These are phyloP conservation scores for Hoplostethus mediterraneus DNA, from an alignment of 2,797 vertebrate species.

Conservation along the genomic window DNA sequence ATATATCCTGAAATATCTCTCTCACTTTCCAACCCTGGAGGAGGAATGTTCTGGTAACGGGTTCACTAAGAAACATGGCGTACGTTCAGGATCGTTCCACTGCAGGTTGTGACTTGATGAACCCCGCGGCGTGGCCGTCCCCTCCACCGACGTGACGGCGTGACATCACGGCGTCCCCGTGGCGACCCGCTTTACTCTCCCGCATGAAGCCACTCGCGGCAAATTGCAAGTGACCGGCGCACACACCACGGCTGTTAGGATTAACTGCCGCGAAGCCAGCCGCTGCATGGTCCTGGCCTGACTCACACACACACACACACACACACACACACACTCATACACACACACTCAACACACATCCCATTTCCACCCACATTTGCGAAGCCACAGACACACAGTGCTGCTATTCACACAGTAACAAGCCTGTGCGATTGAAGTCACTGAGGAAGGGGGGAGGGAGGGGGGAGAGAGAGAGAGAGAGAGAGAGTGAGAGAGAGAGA, in stretches of 20 bases:
- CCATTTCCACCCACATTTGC: constrained; percentile 12
- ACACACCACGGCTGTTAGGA: constrained; percentile 53
- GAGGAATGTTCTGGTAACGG: not conserved
- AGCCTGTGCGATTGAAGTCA: not conserved
- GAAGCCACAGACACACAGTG: constrained; percentile 26
- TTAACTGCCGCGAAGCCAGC: constrained; percentile 44
- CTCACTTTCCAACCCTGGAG: too few species aligned
- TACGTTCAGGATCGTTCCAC: too few species aligned
- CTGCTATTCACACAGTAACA: not conserved
- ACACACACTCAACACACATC: constrained; percentile 5
- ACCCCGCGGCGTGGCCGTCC: not conserved
- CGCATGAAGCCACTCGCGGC: constrained; percentile 49
- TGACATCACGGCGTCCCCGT: not conserved
- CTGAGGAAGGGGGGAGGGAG: not conserved
- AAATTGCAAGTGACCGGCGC: constrained; percentile 48
- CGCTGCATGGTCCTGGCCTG: constrained; percentile 1
- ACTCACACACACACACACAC: not conserved
- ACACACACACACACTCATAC: not conserved
- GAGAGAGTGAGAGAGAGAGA: not conserved
- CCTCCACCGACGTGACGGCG: not conserved
- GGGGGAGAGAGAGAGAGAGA: not conserved
- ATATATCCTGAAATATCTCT: too few species aligned
- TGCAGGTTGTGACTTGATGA: constrained; percentile 1
- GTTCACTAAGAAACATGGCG: too few species aligned
- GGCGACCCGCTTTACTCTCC: not conserved